Conservation (phyloP, 1,140 invertebrate genomes). For the Bombus soroeensis region DNA sequence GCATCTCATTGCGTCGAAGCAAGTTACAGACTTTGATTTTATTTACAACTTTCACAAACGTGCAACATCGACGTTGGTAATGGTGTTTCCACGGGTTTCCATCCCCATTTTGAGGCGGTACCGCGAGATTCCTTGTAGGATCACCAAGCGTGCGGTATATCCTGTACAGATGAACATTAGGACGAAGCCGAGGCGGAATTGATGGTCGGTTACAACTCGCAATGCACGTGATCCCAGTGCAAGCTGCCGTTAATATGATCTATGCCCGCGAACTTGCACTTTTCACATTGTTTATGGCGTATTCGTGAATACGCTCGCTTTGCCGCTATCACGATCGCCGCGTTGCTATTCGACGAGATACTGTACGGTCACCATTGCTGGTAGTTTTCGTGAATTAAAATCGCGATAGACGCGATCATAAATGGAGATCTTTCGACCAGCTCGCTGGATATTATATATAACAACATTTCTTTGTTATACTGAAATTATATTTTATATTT, state of each 20-base stretch:
- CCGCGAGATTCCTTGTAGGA: constrained; percentile 4
- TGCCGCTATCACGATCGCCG: background rate
- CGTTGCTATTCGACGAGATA: too few relatives aligned
- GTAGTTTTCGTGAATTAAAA: too few relatives aligned
- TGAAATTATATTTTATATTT: too few relatives aligned
- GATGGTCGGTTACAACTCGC: constrained; percentile 52
- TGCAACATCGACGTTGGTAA: background rate
- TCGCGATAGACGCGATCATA: too few relatives aligned
- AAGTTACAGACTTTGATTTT: background rate
- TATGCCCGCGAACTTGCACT: background rate
- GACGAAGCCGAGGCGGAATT: constrained; percentile 37
- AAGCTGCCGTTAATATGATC: constrained; percentile 23
- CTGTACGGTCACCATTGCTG: too few relatives aligned
- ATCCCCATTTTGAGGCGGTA: constrained; percentile 37
- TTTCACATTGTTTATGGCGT: background rate
- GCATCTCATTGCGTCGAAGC: background rate
- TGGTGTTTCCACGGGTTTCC: constrained; percentile 17
- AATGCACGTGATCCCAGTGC: constrained; percentile 11
- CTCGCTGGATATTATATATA: too few relatives aligned
- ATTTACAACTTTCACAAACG: constrained; percentile 13
- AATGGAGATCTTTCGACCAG: too few relatives aligned
- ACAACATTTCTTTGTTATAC: too few relatives aligned
- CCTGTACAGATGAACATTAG: constrained; percentile 38
- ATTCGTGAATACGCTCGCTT: background rate
- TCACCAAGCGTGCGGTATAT: constrained; percentile 1